Base-by-base conservation (phyloP, 2,888 invertebrate species). In the Cantharis nigra region DNA sequence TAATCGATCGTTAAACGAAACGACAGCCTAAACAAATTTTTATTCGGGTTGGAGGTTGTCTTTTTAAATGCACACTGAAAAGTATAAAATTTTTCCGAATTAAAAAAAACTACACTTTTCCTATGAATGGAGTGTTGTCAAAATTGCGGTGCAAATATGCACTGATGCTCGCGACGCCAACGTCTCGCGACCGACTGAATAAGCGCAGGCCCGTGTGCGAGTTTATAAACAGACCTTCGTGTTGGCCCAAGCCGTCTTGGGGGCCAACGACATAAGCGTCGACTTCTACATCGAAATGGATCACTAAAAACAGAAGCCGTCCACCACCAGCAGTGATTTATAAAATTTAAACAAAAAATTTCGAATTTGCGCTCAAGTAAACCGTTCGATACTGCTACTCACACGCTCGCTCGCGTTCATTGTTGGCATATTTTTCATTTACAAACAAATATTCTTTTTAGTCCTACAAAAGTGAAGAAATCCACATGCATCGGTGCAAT, bases 131-230 rank as follows among this genome's bases (percentile, higher is more conserved):
- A 65, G 70, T 71, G 71, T 63, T 73, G 64, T 77, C 67, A 62
- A 69, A 71, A 63, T 49, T 67, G 62, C 49, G 75, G 76, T 74
- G 74, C 75, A 63, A 26, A 18, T 28, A 70, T 69, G 78, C 76
- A 75, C 76, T 72, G 49, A 49, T 63, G 65, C 63, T 33, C 64
- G 26, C 28, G 30, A 69, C 20, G 65, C 70, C 75, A 78, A 76
- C 80, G 81, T 80, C 80, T 79, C 80, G 81, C 81, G 77, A 79
- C 72, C 70, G 71, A 80, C 81, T 81, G 72, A 74, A 49, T 65
- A 18, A 69, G 77, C 76, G 76, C 72, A 77, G 70, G 75, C 70
- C 63, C 75, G 72, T 72, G 65, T 63, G 70, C 63, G 63, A 70
- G 71, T 69, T 79, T 79, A 80, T 78, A 75, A 78, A 78, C 78